phyloP scores from a whole-genome alignment of 2,797 vertebrate genomes.

The Rhinoraja longicauda region DNA sequence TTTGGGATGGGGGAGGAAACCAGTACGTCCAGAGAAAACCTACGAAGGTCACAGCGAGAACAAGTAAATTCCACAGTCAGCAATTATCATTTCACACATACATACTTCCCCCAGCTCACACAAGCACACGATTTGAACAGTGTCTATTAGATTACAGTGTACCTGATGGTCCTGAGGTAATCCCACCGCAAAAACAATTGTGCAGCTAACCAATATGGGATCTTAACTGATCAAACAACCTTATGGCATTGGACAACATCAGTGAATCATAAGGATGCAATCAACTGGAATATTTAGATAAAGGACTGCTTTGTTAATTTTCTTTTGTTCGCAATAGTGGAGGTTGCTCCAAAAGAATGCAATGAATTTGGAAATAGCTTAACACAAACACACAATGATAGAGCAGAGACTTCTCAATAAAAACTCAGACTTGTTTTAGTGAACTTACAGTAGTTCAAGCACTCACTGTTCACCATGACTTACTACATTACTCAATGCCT shows the following conservation, averaged over 20 bases:
- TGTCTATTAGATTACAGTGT: not conserved
- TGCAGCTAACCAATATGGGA: not conserved
- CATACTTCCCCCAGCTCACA: not conserved
- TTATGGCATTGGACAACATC: not conserved
- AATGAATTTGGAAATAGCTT: not conserved
- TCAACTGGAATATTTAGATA: not conserved
- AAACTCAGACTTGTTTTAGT: not conserved
- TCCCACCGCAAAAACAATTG: not conserved
- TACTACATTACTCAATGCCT: slow-evolving; percentile 30
- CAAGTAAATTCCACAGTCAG: too few species aligned
- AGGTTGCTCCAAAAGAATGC: not conserved
- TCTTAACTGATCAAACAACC: not conserved
- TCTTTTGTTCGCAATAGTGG: not conserved
- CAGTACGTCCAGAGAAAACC: too few species aligned
- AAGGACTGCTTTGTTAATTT: not conserved
- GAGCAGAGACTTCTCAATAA: not conserved
- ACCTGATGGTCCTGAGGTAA: not conserved
- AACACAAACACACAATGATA: not conserved
- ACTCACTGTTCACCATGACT: not conserved
- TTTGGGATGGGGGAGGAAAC: too few species aligned
- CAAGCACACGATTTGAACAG: not conserved
- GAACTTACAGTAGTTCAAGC: not conserved
- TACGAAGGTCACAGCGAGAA: too few species aligned
- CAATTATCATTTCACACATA: too few species aligned
- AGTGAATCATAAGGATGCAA: not conserved